phyloP scores from a whole-genome alignment of 2,888 invertebrate species.

The Phymatocera aterrima region DNA sequence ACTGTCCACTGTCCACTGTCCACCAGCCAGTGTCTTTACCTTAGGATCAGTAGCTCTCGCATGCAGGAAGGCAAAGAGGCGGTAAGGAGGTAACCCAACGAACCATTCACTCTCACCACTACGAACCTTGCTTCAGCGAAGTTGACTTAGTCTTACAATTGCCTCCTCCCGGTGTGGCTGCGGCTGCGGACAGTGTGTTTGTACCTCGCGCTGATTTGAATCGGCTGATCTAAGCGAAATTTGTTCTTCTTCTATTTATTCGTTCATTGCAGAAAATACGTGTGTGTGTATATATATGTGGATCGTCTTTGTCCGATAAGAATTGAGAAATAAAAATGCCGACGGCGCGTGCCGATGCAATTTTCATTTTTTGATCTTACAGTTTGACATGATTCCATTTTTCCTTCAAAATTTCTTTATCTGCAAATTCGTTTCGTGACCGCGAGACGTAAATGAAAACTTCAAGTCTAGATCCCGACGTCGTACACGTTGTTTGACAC shows the following conservation, averaged over 20 bases:
- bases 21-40: conserved; percentile 36
- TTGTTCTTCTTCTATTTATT: background rate
- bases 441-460: background rate
- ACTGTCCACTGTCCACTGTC: conserved; percentile 33
- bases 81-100: conserved; percentile 40
- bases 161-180: conserved; percentile 45
- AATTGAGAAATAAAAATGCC: background rate
- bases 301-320: background rate
- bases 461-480: background rate
- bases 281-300: no score
- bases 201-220: conserved; percentile 5
- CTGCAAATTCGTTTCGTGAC: background rate
- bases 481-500: background rate
- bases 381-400: background rate
- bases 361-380: no score
- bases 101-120: conserved; percentile 45
- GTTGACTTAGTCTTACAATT: conserved; percentile 44
- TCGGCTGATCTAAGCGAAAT: background rate
- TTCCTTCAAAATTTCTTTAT: no score
- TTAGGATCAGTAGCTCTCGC: conserved; percentile 22
- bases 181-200: conserved; percentile 20
- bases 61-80: conserved; percentile 35
- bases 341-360: background rate
- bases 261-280: background rate
- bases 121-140: conserved; percentile 36